Evolutionary conservation across 2,797 vertebrate species (phyloP), one percentile per base, ranked within the genome.

Genomic region (Knipowitschia caucasica): DNA sequence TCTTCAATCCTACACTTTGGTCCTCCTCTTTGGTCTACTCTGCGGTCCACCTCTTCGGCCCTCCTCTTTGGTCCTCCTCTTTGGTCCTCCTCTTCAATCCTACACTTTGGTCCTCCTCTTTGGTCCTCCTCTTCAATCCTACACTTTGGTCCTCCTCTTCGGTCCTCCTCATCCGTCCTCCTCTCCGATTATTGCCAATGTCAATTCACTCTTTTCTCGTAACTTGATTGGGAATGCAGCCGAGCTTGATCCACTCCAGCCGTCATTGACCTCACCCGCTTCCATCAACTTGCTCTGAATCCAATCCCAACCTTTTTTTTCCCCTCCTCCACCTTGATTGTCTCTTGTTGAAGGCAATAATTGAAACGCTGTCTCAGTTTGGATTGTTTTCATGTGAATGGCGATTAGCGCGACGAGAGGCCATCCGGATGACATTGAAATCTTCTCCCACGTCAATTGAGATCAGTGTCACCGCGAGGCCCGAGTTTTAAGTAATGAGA

Each of bases 391-490:
- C 30, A 26, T 39, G 23, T 46, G 70, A 64, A 84, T 73, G 45
- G 59, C 36, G 54, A 78, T 77, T 55, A 57, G 38, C n/a, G 36
- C 38, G 33, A 29, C 50, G 27, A 59, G 66, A 56, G 45, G 51
- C 61, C 63, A 69, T 78, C 62, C 67, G 52, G 54, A 59, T 43
- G 62, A 35, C 68, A 75, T 73, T 79, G 75, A 54, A 67, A 74
- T 78, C 56, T 74, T 74, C 64, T 76, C 76, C 18, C 50, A 55
- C 49, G 63, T 75, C 62, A 43, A 58, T 55, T 58, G 62, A 56
- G 51, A 78, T 81, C 60, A 75, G 59, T 23, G 62, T 80, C 68
- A 62, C 15, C 34, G 24, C 59, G 47, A 24, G 14, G 23, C 17
- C 14, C 44, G 3, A 47, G 35, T 61, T 44, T 26, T 51, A 57